Base-by-base conservation (phyloP, 2,113 vertebrate species). In the Psephotus haematonotus region DNA sequence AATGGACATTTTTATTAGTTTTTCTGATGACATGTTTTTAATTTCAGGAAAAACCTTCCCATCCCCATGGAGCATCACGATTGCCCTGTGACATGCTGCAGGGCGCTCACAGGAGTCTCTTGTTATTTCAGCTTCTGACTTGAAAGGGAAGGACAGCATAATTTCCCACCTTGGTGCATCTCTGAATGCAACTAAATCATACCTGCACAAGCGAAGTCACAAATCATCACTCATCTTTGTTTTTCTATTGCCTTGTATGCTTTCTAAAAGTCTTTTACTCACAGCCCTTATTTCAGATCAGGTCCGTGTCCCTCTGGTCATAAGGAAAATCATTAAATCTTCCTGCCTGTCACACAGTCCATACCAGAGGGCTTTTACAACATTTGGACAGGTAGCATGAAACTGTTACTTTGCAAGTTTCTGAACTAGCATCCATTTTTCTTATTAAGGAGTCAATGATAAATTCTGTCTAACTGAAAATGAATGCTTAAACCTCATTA, bases 281-380 rank as follows among this genome's bases (percentile, higher is more conserved):
- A 6, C 27, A 20, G 70, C 17, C 70, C 33, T 68, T n/a, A 28
- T 24, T 78, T 71, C 57, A 31, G 41, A 41, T 16, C 35, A 78
- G 55, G 55, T 29, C 39, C 22, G 33, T 1, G 1, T 53, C 62
- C 55, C 39, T 14, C 41, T 2, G 3, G 24, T 31, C 71, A 12
- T 29, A 47, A 69, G 41, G 47, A 47, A 83, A 83, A 77, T 35
- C 55, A 41, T 47, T 70, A 17, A 41, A 25, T 41, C 64, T 55
- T 47, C 55, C 79, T 69, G 46, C 29, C 70, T 11, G 8, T n/a
- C 70, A 39, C 28, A 39, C 28, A 7, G 7, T 33, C 53, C 1
- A 0, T 46, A 53, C 18, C 46, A 0, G 37, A 1, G 37, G 33
- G 28, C n/a, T 74, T 39, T 37, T 16, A 37, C 44, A 25, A 17